Percentiles rank a stretch among this genome's conserved stretches.
Evolutionary conservation across 92 coral and sea anemone genomes (phyloP).

Genomic region (Umimayanthus chanpuru): DNA sequence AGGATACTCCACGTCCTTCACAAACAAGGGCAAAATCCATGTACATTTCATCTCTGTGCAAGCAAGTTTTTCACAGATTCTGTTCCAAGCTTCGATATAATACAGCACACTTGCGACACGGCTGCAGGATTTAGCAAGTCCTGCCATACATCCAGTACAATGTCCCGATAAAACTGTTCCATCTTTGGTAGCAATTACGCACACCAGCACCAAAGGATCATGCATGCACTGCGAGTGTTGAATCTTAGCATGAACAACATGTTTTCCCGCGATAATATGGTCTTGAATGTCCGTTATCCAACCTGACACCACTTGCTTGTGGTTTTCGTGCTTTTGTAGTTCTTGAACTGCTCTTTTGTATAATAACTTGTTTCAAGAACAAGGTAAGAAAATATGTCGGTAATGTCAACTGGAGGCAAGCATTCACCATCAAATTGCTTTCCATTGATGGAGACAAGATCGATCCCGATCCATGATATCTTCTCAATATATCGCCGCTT

Average conservation of each 20-base stretch:
- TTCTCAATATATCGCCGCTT: no score
- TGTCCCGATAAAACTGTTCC: slow-evolving; percentile 33
- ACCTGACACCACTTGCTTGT: no score
- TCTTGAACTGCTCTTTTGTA: no score
- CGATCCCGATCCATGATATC: no score
- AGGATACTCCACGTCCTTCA: slow-evolving; percentile 36
- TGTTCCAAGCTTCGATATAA: slow-evolving; percentile 52
- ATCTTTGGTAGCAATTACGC: slow-evolving; percentile 41
- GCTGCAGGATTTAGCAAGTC: slow-evolving; percentile 27
- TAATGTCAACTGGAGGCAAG: no score
- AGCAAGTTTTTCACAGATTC: slow-evolving; percentile 22
- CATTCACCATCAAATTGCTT: no score
- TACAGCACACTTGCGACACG: slow-evolving; percentile 58
- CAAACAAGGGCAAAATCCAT: slow-evolving; percentile 38
- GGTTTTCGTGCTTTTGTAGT: no score
- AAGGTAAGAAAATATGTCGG: no score
- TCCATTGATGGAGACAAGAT: no score
- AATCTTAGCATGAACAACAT: background rate
- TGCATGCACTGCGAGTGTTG: background rate
- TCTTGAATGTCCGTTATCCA: no score
- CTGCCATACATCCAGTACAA: slow-evolving; percentile 32
- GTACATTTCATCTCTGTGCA: slow-evolving; percentile 30
- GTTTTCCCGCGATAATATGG: slow-evolving; percentile 11
- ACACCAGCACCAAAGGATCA: slow-evolving; percentile 35
- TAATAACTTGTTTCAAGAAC: no score